Evolutionary conservation across 1,140 invertebrate species (phyloP).

Genomic region (Drosophila sechellia): DNA sequence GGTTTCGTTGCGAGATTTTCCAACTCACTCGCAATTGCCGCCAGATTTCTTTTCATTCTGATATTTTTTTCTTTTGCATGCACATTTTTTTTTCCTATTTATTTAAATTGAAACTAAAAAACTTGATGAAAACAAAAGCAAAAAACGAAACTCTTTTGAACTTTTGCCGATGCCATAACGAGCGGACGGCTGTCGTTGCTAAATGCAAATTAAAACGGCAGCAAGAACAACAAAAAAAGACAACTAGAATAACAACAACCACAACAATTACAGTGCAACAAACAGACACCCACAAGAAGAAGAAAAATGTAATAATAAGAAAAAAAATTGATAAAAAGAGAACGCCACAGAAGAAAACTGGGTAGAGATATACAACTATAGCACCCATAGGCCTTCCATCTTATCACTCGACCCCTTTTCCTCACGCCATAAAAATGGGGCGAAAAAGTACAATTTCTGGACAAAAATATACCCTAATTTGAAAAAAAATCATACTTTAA

Average conservation of each 20-base stretch:
- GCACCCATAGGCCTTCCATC: constrained; percentile 8
- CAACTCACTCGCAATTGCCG: constrained; percentile 11
- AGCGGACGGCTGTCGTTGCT: constrained; percentile 58
- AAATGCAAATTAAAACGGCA: constrained; percentile 72
- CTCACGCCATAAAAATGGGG: neutral
- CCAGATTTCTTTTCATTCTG: constrained; percentile 24
- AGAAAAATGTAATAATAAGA: constrained; percentile 3
- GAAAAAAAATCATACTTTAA: neutral
- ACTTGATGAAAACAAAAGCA: constrained; percentile 32
- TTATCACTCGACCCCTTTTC: constrained; percentile 33
- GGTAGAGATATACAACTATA: constrained; percentile 5
- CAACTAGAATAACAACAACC: constrained; percentile 16
- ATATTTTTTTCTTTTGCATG: constrained; percentile 45
- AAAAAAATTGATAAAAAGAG: constrained; percentile 19
- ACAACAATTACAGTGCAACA: neutral
- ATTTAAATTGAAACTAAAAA: constrained; percentile 72
- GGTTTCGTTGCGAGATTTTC: constrained; percentile 14
- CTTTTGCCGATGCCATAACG: constrained; percentile 70
- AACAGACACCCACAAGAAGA: constrained; percentile 25
- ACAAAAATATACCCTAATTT: neutral
- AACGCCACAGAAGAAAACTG: neutral
- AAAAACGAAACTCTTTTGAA: constrained; percentile 53
- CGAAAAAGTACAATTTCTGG: neutral
- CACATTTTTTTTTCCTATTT: constrained; percentile 27
- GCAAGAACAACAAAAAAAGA: constrained; percentile 29